Evolutionary conservation across 2,113 vertebrate species (phyloP).

Genomic region (Lates calcarifer): DNA sequence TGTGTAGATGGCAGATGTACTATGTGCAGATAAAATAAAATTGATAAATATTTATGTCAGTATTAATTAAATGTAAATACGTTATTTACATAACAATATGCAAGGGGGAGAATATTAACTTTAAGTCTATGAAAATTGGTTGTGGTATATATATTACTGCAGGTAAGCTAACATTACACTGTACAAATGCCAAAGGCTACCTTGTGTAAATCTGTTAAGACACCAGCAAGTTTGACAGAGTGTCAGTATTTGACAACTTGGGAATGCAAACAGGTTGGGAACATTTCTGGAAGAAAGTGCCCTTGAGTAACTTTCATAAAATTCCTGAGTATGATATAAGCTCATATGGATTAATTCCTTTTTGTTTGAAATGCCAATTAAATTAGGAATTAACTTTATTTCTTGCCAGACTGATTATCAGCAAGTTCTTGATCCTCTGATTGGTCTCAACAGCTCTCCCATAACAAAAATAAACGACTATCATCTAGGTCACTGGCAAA

Average conservation of each 20-base stretch:
- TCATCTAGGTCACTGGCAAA: constrained; percentile 72
- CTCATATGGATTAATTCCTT: constrained; percentile 67
- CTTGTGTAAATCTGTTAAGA: not conserved
- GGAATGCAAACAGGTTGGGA: not conserved
- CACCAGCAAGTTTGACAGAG: not conserved
- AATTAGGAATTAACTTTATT: constrained; percentile 77
- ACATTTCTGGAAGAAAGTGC: constrained; percentile 42
- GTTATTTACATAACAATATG: no score
- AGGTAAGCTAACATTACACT: not conserved
- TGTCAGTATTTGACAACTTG: not conserved
- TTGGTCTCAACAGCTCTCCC: constrained; percentile 54
- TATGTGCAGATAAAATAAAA: not conserved
- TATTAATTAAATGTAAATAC: no score
- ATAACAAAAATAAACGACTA: constrained; percentile 63
- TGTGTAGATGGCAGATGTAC: no score
- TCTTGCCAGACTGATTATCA: constrained; percentile 66
- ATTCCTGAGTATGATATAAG: constrained; percentile 54
- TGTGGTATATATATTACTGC: not conserved
- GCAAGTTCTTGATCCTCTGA: constrained; percentile 57
- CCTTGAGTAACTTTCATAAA: constrained; percentile 63
- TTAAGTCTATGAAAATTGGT: not conserved
- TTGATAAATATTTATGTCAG: no score
- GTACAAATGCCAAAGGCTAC: not conserved
- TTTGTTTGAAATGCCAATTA: constrained; percentile 73
- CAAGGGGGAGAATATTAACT: not conserved